Evolutionary conservation across 2,888 invertebrate species (phyloP).

Genomic region (Mesodorylaimus sp.): DNA sequence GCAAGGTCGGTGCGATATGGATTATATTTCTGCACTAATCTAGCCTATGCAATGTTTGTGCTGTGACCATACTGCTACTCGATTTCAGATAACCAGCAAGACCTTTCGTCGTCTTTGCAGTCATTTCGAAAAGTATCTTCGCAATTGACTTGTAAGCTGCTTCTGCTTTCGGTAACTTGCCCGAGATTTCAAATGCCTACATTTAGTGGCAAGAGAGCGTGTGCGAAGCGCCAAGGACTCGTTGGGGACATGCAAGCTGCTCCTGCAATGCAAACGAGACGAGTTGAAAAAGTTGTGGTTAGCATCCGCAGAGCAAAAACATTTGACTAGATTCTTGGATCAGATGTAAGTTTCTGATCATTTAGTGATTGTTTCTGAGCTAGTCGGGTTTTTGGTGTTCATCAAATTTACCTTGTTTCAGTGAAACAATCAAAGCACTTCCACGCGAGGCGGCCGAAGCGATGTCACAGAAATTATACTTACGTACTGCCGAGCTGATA

Average conservation of each 20-base stretch:
- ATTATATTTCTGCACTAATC: not conserved
- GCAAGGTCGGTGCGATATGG: slow-evolving; percentile 35
- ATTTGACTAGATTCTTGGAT: slow-evolving; percentile 65
- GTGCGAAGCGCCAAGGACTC: slow-evolving; percentile 60
- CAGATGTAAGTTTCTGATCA: slow-evolving; percentile 61
- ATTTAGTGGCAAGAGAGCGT: slow-evolving; percentile 51
- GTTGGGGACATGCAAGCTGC: slow-evolving; percentile 57
- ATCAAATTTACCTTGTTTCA: too few relatives aligned
- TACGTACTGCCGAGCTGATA: slow-evolving; percentile 51
- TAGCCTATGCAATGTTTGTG: not conserved
- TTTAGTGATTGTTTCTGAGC: not conserved
- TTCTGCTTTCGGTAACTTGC: not conserved
- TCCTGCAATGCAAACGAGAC: slow-evolving; percentile 71
- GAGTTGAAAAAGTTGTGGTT: slow-evolving; percentile 82
- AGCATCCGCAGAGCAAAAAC: slow-evolving; percentile 85
- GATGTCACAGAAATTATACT: slow-evolving; percentile 50
- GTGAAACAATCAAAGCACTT: slow-evolving; percentile 55
- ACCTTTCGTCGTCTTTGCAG: slow-evolving; percentile 62
- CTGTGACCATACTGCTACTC: not conserved
- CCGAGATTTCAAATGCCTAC: not conserved
- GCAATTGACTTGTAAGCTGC: slow-evolving; percentile 43
- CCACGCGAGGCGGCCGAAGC: slow-evolving; percentile 48
- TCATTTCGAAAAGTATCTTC: slow-evolving; percentile 56
- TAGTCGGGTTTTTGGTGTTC: too few relatives aligned
- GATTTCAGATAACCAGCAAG: slow-evolving; percentile 52